phyloP scores from a whole-genome alignment of 2,113 vertebrate species.

The Phoxinus phoxinus region DNA sequence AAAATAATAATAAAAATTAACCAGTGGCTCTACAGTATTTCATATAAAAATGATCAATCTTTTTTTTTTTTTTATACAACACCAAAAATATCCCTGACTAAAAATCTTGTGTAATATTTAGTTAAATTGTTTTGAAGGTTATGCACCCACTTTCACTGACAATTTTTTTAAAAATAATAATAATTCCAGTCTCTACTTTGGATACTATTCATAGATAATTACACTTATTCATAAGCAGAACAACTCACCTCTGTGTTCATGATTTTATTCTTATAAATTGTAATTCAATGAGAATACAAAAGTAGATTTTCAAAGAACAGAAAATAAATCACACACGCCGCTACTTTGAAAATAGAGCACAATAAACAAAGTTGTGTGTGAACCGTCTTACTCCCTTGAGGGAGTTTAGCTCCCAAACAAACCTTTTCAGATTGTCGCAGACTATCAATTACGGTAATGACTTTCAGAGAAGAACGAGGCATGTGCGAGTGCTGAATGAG shows the following conservation, averaged over 20 bases:
- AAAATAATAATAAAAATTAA: neutral
- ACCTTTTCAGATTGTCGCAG: slow-evolving; percentile 46
- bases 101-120: neutral
- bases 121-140: neutral
- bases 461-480: neutral
- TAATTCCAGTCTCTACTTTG: neutral
- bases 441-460: slow-evolving; percentile 46
- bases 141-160: neutral
- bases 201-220: neutral
- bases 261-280: neutral
- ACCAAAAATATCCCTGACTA: neutral
- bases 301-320: slow-evolving; percentile 9
- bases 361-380: slow-evolving; percentile 29
- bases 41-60: too few species aligned
- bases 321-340: slow-evolving; percentile 16
- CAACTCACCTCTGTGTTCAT: neutral
- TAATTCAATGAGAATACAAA: slow-evolving; percentile 27
- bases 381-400: slow-evolving; percentile 36
- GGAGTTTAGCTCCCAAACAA: slow-evolving; percentile 49
- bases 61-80: too few species aligned
- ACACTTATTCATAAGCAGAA: neutral
- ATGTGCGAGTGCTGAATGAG: neutral
- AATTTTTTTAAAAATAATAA: neutral
- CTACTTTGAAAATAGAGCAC: slow-evolving; percentile 37
- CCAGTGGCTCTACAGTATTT: too few species aligned